These are phyloP conservation scores for Araneus ventricosus DNA, from an alignment of 1,140 invertebrate genomes.

Conservation along the genomic window DNA sequence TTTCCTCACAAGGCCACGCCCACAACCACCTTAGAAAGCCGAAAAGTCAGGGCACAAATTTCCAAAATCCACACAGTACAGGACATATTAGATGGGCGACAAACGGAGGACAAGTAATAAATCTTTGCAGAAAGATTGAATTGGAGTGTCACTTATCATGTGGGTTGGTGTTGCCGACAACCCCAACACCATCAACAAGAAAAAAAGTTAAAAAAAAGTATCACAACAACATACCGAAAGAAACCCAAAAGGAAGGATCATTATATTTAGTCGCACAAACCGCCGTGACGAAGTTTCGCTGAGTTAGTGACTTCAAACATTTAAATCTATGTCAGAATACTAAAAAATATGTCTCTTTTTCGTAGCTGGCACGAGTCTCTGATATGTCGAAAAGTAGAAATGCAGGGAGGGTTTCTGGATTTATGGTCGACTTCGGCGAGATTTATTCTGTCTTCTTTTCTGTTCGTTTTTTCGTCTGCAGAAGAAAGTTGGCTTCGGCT, in stretches of 20 bases:
- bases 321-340: constrained; percentile 63
- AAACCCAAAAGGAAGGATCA: constrained; percentile 16
- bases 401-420: neutral
- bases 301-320: constrained; percentile 46
- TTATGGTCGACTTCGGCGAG: constrained; percentile 38
- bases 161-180: constrained; percentile 30
- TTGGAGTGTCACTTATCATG: constrained; percentile 29
- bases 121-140: constrained; percentile 50
- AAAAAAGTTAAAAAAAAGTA: neutral
- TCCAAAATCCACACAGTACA: neutral
- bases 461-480: neutral
- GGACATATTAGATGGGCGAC: neutral
- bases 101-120: constrained; percentile 19
- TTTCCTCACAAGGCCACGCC: neutral
- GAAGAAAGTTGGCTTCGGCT: constrained; percentile 22
- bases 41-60: neutral
- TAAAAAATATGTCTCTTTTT: constrained; percentile 56
- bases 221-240: neutral
- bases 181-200: neutral
- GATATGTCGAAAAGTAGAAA: constrained; percentile 1
- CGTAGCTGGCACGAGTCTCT: constrained; percentile 35
- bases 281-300: constrained; percentile 9
- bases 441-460: constrained; percentile 57
- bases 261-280: constrained; percentile 49
- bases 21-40: neutral